Evolutionary conservation across 2,888 invertebrate genomes (phyloP).

Genomic region (Notocelia uddmanniana): DNA sequence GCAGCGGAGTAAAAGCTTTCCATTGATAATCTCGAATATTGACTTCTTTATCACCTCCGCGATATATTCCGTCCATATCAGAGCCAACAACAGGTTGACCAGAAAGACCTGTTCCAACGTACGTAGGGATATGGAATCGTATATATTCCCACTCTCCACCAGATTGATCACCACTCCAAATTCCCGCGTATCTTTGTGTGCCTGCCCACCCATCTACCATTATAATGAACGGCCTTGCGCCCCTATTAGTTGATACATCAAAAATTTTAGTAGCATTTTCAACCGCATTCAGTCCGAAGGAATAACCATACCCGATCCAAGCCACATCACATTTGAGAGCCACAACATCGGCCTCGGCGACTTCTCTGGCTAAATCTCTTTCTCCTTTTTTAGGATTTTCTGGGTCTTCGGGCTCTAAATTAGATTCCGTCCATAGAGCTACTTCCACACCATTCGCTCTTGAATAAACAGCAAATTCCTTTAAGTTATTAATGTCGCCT

Average conservation of each 20-base stretch:
- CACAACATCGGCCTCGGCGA: conserved; percentile 68
- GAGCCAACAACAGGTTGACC: conserved; percentile 76
- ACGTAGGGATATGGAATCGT: conserved; percentile 79
- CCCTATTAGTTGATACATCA: conserved; percentile 57
- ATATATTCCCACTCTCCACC: conserved; percentile 83
- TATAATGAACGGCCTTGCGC: conserved; percentile 69
- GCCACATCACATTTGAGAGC: conserved; percentile 81
- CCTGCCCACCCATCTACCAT: conserved; percentile 82
- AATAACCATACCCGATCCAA: conserved; percentile 79
- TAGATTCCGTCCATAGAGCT: conserved; percentile 78
- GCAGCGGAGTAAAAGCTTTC: conserved; percentile 79
- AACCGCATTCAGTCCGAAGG: conserved; percentile 74
- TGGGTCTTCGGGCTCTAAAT: conserved; percentile 72
- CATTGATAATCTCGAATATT: conserved; percentile 79
- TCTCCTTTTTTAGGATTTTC: conserved; percentile 76
- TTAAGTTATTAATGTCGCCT: conserved; percentile 76
- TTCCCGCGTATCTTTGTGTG: conserved; percentile 74
- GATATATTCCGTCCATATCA: conserved; percentile 80
- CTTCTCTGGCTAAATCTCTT: conserved; percentile 74
- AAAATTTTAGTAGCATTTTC: conserved; percentile 72
- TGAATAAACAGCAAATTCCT: conserved; percentile 69
- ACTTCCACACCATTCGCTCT: conserved; percentile 71
- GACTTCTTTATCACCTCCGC: conserved; percentile 66
- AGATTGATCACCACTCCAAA: conserved; percentile 79
- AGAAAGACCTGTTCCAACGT: conserved; percentile 76